Percentiles rank a stretch among this genome's conserved stretches.
Conservation (phyloP, 2,797 vertebrate genomes). For the Acestrorhynchus altus region DNA sequence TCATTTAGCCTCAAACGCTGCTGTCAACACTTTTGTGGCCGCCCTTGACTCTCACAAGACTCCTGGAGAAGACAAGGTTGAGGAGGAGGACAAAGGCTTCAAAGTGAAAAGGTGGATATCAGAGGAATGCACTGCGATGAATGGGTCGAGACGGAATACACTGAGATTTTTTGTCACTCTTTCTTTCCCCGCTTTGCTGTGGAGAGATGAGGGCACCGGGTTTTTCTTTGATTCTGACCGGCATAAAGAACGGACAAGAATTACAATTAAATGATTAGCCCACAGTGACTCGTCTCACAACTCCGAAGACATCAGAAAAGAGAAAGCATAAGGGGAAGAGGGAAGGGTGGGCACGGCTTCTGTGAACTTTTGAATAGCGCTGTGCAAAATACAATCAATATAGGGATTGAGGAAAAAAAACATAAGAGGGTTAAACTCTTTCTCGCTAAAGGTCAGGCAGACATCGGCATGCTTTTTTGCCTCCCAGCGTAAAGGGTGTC, state of each 20-base stretch:
- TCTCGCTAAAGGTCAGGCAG: conserved; percentile 51
- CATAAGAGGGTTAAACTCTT: conserved; percentile 37
- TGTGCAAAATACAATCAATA: conserved; percentile 41
- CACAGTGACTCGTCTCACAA: background rate
- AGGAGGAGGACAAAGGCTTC: conserved; percentile 57
- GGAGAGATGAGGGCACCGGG: background rate
- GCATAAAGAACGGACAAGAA: conserved; percentile 21
- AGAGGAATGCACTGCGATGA: conserved; percentile 30
- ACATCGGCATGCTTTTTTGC: conserved; percentile 13
- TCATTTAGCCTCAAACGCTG: conserved; percentile 74
- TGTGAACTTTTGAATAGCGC: conserved; percentile 33
- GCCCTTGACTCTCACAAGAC: conserved; percentile 68
- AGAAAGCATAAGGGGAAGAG: background rate
- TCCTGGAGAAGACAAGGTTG: conserved; percentile 55
- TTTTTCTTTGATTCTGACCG: conserved; percentile 5
- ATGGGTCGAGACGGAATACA: conserved; percentile 1
- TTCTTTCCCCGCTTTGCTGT: background rate
- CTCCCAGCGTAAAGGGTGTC: conserved; percentile 13
- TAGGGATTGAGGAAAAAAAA: conserved; percentile 19
- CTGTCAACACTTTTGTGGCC: conserved; percentile 74
- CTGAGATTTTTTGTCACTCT: conserved; percentile 1
- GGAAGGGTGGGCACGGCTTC: background rate
- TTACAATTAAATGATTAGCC: conserved; percentile 22
- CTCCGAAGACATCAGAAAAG: conserved; percentile 10
- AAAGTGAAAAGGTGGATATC: conserved; percentile 52